phyloP scores from a whole-genome alignment of 2,113 vertebrate species.

The Microcebus tavaratra region DNA sequence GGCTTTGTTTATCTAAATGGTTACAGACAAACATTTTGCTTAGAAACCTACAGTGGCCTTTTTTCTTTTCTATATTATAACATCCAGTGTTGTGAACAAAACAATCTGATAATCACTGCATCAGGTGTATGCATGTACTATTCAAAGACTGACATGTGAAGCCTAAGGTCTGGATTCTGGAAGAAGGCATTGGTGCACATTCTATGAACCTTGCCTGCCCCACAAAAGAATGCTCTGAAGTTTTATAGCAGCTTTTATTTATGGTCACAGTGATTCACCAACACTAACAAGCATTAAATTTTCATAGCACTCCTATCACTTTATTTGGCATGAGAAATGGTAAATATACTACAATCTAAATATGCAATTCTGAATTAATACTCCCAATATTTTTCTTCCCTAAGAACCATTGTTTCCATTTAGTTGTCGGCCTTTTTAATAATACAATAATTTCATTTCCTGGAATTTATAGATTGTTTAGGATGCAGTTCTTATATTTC shows the following conservation, averaged over 20 bases:
- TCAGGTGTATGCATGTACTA: not conserved
- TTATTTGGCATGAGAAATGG: conserved; percentile 51
- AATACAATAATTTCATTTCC: not conserved
- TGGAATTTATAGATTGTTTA: conserved; percentile 9
- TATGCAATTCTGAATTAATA: conserved; percentile 42
- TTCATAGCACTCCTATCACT: conserved; percentile 47
- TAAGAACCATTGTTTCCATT: not conserved
- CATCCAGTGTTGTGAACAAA: not conserved
- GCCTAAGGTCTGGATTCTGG: not conserved
- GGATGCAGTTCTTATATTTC: conserved; percentile 43
- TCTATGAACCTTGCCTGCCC: conserved; percentile 51
- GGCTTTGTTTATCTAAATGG: not conserved
- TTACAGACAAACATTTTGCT: not conserved
- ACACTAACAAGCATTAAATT: conserved; percentile 66
- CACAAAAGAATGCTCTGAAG: conserved; percentile 72
- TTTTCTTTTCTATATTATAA: not conserved
- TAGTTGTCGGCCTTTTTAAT: not conserved
- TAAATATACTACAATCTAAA: conserved; percentile 28
- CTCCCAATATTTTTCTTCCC: not conserved
- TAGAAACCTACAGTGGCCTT: not conserved
- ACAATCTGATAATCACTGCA: not conserved
- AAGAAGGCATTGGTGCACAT: conserved; percentile 15
- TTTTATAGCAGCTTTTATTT: conserved; percentile 76
- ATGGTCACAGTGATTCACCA: conserved; percentile 61
- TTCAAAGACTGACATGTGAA: not conserved